A percentile compares a stretch with the other conserved stretches of the same genome.
Evolutionary conservation across 2,113 vertebrate species (phyloP).

Genomic region (Chauna torquata): DNA sequence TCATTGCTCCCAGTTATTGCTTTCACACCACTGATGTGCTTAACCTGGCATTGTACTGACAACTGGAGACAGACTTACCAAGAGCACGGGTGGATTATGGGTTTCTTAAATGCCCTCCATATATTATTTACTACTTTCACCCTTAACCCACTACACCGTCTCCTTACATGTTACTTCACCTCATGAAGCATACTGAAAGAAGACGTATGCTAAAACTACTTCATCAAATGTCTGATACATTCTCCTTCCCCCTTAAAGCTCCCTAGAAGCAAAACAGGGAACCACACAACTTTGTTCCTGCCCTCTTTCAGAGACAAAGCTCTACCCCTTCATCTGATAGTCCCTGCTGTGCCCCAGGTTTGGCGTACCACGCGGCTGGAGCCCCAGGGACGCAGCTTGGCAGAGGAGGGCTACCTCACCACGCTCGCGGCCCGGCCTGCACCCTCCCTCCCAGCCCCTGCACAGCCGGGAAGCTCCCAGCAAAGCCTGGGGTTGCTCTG

Average conservation of each 20-base stretch:
- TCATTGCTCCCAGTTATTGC: not conserved
- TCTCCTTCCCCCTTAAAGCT: not conserved
- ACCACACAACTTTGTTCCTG: not conserved
- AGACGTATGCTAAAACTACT: rapidly evolving
- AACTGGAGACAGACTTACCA: not conserved
- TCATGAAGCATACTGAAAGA: not conserved
- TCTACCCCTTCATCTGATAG: not conserved
- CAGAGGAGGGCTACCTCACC: too few species aligned
- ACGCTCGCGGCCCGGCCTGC: too few species aligned
- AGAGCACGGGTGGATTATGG: not conserved
- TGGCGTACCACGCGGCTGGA: too few species aligned
- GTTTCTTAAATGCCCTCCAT: not conserved
- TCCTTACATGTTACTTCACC: not conserved
- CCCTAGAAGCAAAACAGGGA: not conserved
- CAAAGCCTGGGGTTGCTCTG: rapidly evolving
- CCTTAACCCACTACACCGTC: not conserved
- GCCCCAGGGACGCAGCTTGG: too few species aligned
- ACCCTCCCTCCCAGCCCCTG: too few species aligned
- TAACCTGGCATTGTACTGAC: not conserved
- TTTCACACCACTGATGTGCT: not conserved
- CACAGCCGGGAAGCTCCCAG: not conserved
- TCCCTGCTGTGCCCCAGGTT: too few species aligned
- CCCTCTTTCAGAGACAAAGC: not conserved
- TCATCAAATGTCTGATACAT: rapidly evolving
- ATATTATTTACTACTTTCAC: not conserved